Conservation (phyloP, 2,797 vertebrate genomes). For the Sparus aurata region DNA sequence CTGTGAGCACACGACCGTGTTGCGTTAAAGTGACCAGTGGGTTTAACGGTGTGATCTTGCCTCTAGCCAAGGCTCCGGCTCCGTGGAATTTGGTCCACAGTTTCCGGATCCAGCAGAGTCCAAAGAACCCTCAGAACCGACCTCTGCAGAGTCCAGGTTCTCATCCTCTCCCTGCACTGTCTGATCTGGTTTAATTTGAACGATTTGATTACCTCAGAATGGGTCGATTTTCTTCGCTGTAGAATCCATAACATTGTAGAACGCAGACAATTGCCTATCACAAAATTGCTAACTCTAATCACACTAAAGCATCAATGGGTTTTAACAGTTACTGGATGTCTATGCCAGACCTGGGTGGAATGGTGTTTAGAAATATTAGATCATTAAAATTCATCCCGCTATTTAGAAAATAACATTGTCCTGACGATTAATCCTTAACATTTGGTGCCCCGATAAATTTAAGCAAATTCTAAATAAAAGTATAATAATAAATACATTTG, state of each 20-base stretch:
- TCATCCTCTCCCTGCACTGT: slow-evolving; percentile 48
- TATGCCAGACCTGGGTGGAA: slow-evolving; percentile 50
- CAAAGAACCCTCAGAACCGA: slow-evolving; percentile 65
- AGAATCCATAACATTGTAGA: slow-evolving; percentile 47
- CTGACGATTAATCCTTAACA: background rate
- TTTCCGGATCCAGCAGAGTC: slow-evolving; percentile 72
- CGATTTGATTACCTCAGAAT: slow-evolving; percentile 12
- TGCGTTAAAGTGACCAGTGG: slow-evolving; percentile 11
- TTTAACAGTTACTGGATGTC: background rate
- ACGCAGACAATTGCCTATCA: background rate
- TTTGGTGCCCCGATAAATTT: background rate
- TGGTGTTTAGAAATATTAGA: background rate
- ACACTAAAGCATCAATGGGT: slow-evolving; percentile 14
- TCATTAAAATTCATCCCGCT: background rate
- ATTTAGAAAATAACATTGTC: background rate
- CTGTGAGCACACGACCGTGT: slow-evolving; percentile 8
- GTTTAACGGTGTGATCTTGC: slow-evolving; percentile 70
- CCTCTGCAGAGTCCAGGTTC: slow-evolving; percentile 74
- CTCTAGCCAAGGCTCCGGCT: slow-evolving; percentile 76
- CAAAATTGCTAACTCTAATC: slow-evolving; percentile 24
- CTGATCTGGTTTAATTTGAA: slow-evolving; percentile 45
- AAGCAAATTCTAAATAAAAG: background rate
- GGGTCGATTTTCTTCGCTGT: slow-evolving; percentile 3
- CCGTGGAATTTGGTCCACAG: slow-evolving; percentile 84
- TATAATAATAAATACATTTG: background rate